Evolutionary conservation across 2,113 vertebrate species (phyloP), one percentile per base, ranked within the genome.

Genomic region (Narcine bancroftii): DNA sequence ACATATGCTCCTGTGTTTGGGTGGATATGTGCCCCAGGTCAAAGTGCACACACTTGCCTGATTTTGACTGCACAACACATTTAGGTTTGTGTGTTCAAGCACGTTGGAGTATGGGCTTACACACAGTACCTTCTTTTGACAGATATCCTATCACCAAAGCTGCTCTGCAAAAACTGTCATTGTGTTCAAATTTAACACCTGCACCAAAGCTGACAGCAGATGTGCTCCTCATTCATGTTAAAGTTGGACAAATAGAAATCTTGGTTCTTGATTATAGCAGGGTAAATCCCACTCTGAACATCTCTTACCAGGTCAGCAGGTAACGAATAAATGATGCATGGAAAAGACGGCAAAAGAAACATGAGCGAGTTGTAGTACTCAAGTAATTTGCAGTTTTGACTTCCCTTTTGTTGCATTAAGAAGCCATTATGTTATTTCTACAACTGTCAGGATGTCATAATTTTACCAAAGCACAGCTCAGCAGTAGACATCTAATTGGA

Each of bases 301-400:
- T 85, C 81, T 87, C 53, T 87, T 87, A 60, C 53, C 81, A 21
- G 81, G 81, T 63, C 53, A 87, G 53, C 21, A 21, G 81, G 81
- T 42, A 56, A 60, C 81, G 17, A 87, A 63, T 36, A 56, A 87
- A 87, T 83, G 29, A 60, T 36, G 33, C 4, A 26, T 60, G 81
- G 3, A 75, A 75, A 10, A 75, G 72, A 75, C 39, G 76, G 11
- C 42, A 15, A 79, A 24, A 60, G 53, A 60, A 56, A 87, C 53
- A 87, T 33, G 1, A 17, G n/a, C 15, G 0, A 87, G 77, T 15
- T 60, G 17, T 60, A 21, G 36, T 36, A 15, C 50, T 36, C 13
- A n/a, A 60, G 56, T 36, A 87, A 60, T 56, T 36, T 87, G 81
- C n/a, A 5, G 36, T 15, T n/a, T 17, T 56, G 0, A 6, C 53